phyloP scores from a whole-genome alignment of 64 coral and sea anemone genomes.

The Hydrozoanthus tunicans region DNA sequence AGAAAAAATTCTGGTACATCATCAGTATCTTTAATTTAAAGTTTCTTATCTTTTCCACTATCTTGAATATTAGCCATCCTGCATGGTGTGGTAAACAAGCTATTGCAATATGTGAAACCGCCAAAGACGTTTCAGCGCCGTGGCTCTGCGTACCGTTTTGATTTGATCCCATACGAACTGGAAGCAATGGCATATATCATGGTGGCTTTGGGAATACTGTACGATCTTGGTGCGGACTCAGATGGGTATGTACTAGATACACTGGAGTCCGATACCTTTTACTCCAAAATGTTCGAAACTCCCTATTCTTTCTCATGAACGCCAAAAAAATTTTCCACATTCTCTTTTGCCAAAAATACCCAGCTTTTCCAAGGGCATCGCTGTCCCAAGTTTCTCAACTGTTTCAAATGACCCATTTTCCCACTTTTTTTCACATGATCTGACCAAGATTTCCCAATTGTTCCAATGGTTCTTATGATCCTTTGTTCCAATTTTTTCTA shows the following conservation, averaged over 20 bases:
- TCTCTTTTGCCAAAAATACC: too few species aligned
- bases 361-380: too few species aligned
- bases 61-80: background rate
- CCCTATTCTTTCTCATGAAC: background rate
- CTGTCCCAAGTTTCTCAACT: too few species aligned
- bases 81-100: constrained; percentile 26
- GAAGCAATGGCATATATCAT: constrained; percentile 47
- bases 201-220: constrained; percentile 16
- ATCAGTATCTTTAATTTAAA: too few species aligned
- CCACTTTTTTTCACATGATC: too few species aligned
- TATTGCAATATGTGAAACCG: background rate
- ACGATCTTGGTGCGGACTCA: background rate
- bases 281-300: too few species aligned
- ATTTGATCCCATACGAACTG: background rate
- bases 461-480: too few species aligned
- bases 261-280: background rate
- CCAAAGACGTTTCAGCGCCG: background rate
- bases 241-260: background rate
- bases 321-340: background rate
- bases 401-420: too few species aligned
- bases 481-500: too few species aligned
- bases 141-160: background rate
- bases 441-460: too few species aligned
- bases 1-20: too few species aligned
- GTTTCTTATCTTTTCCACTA: too few species aligned